Evolutionary conservation across 2,113 vertebrate species (phyloP), one percentile per base, ranked within the genome.

Genomic region (Lophius piscatorius): DNA sequence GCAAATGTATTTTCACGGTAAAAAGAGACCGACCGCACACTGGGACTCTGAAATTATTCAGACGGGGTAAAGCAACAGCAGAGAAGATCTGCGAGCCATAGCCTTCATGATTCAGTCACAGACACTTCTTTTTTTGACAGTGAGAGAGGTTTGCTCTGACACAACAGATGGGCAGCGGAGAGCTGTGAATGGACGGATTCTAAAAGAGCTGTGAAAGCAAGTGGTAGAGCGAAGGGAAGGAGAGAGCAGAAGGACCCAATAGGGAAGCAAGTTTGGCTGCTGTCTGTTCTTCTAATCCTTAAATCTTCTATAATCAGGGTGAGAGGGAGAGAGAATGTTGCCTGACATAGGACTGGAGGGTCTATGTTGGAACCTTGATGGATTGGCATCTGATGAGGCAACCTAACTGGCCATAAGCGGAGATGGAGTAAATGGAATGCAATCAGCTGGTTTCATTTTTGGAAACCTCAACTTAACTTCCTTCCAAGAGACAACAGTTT

Each of bases 281-380:
- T 85, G 72, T 40, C 82, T 79, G 67, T 83, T 76, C 28, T 49
- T 54, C 76, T 92, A 92, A 92, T 91, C 91, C 78, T 63, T 85
- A 90, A 92, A 91, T 90, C 90, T 90, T 84, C 83, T 80, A 31
- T 92, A 92, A 91, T 90, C 82, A 63, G 90, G 91, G 89, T 91
- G 86, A 90, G 85, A 74, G 72, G 64, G 63, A 49, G 70, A 63
- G 80, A 82, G 82, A 85, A 84, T 80, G 87, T 70, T 82, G 81
- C 79, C 83, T 86, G 81, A 88, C 70, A 87, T 91, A 89, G 77
- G 59, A 79, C 62, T 51, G 70, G 71, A 73, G 38, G 47, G 51
- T 85, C 88, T 89, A 87, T 84, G 82, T 87, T 82, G 76, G 87
- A 85, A 83, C 80, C 59, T 73, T 63, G 49, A 69, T 9, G 49